A percentile compares a stretch with the other conserved stretches of the same genome.
These are phyloP conservation scores for Formicarius rufipectus DNA, from an alignment of 2,113 vertebrate species.

Conservation along the genomic window DNA sequence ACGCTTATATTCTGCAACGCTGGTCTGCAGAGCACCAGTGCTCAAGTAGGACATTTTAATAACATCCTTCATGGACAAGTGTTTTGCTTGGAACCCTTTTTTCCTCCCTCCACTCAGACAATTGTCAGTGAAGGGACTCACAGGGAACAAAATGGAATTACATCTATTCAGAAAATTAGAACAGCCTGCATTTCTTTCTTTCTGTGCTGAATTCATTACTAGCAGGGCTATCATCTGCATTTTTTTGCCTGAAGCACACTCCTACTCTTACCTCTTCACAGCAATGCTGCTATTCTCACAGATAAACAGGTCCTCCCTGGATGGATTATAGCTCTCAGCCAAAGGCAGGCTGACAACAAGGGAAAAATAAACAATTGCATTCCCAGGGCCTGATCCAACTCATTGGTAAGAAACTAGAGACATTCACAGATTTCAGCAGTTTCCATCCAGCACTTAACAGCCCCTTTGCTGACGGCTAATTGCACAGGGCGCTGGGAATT, in stretches of 20 bases:
- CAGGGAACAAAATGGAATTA: constrained; percentile 22
- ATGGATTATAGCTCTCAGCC: background rate
- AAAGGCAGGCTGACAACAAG: background rate
- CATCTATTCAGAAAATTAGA: constrained; percentile 33
- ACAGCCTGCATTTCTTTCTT: constrained; percentile 9
- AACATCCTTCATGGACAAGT: constrained; percentile 48
- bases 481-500: background rate
- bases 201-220: constrained; percentile 32
- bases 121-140: constrained; percentile 26
- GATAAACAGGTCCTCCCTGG: constrained; percentile 22
- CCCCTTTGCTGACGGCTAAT: background rate
- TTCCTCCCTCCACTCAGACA: background rate
- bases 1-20: background rate
- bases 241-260: constrained; percentile 7
- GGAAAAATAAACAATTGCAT: constrained; percentile 44
- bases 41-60: constrained; percentile 64
- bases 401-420: background rate
- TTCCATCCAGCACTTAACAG: background rate
- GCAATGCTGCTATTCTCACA: background rate
- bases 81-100: constrained; percentile 49
- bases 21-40: constrained; percentile 15
- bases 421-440: background rate
- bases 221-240: background rate
- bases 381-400: background rate
- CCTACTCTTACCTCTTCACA: constrained; percentile 16